Conservation (phyloP, 2,888 invertebrate species). For the Eristalis intricaria region DNA sequence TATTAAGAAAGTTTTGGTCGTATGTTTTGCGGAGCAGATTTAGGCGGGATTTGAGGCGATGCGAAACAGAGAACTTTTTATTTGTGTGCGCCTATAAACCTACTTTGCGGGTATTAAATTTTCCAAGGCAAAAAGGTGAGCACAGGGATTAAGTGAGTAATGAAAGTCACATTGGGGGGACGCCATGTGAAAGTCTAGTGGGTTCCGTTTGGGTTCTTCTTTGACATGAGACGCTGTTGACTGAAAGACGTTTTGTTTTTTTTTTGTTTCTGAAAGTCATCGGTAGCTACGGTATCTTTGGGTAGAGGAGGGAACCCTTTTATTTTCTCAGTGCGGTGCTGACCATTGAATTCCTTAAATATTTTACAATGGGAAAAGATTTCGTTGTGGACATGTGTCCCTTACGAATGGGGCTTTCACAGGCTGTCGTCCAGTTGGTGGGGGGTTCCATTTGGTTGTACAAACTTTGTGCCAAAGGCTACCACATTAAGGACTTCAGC, state of each 20-base stretch:
- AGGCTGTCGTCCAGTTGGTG: too few species aligned
- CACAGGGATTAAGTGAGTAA: slow-evolving; percentile 17
- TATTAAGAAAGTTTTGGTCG: slow-evolving; percentile 35
- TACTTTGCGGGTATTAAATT: slow-evolving; percentile 22
- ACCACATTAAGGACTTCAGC: too few species aligned
- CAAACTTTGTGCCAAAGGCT: too few species aligned
- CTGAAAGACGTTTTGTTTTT: background rate
- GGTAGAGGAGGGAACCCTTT: background rate
- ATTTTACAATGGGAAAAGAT: background rate
- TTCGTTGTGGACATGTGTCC: background rate
- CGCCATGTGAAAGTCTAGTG: background rate
- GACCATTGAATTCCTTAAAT: background rate
- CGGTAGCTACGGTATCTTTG: background rate
- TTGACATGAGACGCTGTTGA: too few species aligned
- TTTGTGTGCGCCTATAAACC: slow-evolving; percentile 13
- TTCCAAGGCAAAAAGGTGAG: slow-evolving; percentile 19
- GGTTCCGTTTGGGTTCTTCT: background rate
- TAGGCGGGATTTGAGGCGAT: slow-evolving; percentile 5
- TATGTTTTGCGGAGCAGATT: slow-evolving; percentile 22
- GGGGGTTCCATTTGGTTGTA: too few species aligned
- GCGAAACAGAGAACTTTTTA: slow-evolving; percentile 17
- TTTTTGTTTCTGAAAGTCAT: background rate
- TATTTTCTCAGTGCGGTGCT: background rate
- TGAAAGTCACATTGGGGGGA: background rate
- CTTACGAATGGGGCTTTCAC: too few species aligned